Base-by-base conservation (phyloP, 2,797 vertebrate genomes). In the Scarus forsteni region DNA sequence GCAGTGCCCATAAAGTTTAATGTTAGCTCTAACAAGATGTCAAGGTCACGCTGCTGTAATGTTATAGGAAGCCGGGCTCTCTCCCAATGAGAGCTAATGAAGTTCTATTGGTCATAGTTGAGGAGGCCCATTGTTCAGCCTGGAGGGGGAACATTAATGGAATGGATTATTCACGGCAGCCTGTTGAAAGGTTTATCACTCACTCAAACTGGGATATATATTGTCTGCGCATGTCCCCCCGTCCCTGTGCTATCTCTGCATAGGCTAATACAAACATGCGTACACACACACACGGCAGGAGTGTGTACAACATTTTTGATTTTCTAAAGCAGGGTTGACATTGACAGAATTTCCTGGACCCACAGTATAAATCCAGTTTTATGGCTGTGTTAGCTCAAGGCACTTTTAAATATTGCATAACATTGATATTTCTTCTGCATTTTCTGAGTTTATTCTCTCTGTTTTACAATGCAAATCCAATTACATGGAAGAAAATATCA, bases 131-230 rank as follows among this genome's bases (percentile, higher is more conserved):
- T 84, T 89, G 83, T 90, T 89, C 55, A 27, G 52, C 83, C 81
- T 53, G 35, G 79, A 83, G 75, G 63, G 81, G 75, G 77, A 79
- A 71, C 78, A 60, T 89, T 92, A 92, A 91, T 89, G 84, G 85
- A 78, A 90, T 90, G 84, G 88, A 89, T 91, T 91, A 90, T 90
- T 90, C 88, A 87, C 64, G 62, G 74, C 64, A 81, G 75, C 76
- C 77, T 85, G 84, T 80, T 86, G 80, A 88, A 86, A 86, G 89
- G 87, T 92, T 92, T 92, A 92, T 90, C 81, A 81, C 85, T 86
- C 75, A 80, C 71, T 87, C 84, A 84, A 79, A 84, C 75, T 39
- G 82, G 81, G 77, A 84, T 86, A 85, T 79, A 83, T 84, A 87
- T 73, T 59, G 83, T 85, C 70, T 79, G 70, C 69, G 67, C 69